Evolutionary conservation across 2,888 invertebrate species (phyloP).

Genomic region (Cheilosia vernalis): DNA sequence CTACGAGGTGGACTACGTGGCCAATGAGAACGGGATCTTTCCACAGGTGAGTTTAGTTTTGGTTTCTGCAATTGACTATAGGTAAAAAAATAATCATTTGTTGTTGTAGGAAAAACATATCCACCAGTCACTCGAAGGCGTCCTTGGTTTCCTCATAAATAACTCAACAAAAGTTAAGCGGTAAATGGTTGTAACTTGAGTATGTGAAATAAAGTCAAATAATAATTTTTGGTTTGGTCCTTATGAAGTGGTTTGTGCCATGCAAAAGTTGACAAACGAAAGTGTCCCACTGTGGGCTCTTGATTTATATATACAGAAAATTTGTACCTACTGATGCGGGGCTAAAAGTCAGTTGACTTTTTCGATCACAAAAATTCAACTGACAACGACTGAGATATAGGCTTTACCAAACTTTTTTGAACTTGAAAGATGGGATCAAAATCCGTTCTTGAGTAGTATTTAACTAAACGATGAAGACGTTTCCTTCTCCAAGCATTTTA

Average conservation of each 20-base stretch:
- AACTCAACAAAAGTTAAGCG: constrained; percentile 30
- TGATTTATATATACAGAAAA: too few relatives aligned
- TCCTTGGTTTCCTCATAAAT: constrained; percentile 42
- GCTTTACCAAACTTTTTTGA: too few relatives aligned
- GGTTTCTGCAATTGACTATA: background rate
- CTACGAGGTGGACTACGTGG: constrained; percentile 83
- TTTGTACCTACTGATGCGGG: too few relatives aligned
- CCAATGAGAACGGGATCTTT: constrained; percentile 84
- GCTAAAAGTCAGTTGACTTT: too few relatives aligned
- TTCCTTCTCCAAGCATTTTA: too few relatives aligned
- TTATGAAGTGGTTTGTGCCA: background rate
- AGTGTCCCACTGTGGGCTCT: too few relatives aligned
- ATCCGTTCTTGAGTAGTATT: too few relatives aligned
- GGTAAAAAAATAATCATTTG: background rate
- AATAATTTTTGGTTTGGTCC: background rate
- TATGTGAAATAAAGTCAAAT: constrained; percentile 4
- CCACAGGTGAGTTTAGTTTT: constrained; percentile 75
- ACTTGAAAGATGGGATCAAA: too few relatives aligned
- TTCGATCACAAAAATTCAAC: too few relatives aligned
- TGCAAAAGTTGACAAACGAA: too few relatives aligned
- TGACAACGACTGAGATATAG: too few relatives aligned
- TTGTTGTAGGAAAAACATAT: constrained; percentile 47
- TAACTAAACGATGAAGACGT: too few relatives aligned
- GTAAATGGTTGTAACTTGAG: background rate
- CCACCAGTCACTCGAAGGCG: constrained; percentile 45